Base-by-base conservation (phyloP, 2,888 invertebrate species). In the Mythimna lalbum region DNA sequence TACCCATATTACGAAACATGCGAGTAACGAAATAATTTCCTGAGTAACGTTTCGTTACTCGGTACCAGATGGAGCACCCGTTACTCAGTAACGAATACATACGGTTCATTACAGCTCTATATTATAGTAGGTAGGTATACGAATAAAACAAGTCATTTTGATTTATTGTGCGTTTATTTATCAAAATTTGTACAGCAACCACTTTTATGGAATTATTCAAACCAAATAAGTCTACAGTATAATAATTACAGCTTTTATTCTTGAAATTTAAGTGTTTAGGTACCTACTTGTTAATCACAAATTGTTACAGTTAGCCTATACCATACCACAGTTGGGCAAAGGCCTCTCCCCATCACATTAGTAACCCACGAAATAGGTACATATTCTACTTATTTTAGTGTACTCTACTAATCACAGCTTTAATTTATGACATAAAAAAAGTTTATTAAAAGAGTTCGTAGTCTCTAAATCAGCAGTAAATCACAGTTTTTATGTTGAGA, bases 401-500 rank as follows among this genome's bases (percentile, higher is more conserved):
- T 65, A 65, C 62, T 68, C 68, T 62, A 68, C 55, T 62, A 62
- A 68, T 68, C 55, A 68, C 68, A 62, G 68, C 68, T 68, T 68
- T 68, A 47, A 68, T 62, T 68, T 47, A 68, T 68, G 62, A 62
- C 62, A 68, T 62, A 61, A 68, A 55, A 55, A 68, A 68, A n/a
- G n/a, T 68, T 62, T 62, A 55, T 55, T 62, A 55, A 61, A 55
- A 47, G 62, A 61, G 49, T 65, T 62, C 49, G 21, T 62, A 62
- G 21, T 31, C 49, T 62, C 21, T 67, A 67, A 60, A 52, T 67
- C 60, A 67, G 66, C 66, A 63, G 60, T 59, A 64, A 69, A 69
- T 69, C 64, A 59, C 59, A 69, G 69, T 72, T 72, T 57, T 39
- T 72, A 63, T 69, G 63, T 67, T 67, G 57, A 72, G 72, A 72